phyloP scores from a whole-genome alignment of 2,888 invertebrate genomes.

The Rapana venosa region DNA sequence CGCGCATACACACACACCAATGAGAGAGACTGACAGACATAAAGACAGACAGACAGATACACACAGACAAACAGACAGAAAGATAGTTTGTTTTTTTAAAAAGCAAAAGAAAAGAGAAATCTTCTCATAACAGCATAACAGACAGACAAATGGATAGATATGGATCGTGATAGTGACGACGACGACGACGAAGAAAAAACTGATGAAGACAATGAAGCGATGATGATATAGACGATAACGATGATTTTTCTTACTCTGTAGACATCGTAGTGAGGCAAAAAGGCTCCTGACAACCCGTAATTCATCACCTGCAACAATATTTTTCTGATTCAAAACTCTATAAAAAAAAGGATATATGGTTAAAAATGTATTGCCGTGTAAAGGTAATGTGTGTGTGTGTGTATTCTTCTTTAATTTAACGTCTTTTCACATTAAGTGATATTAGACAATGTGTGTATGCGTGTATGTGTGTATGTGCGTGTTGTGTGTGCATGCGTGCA shows the following conservation, averaged over 20 bases:
- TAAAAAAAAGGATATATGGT: neutral
- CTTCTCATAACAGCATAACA: no score
- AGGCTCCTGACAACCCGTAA: conserved; percentile 28
- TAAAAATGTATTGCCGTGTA: neutral
- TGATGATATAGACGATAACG: neutral
- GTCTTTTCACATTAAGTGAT: no score
- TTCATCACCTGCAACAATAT: conserved; percentile 30
- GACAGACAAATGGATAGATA: no score
- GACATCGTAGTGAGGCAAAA: conserved; percentile 14
- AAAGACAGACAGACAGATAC: neutral
- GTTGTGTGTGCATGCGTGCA: neutral
- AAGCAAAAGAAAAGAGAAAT: no score
- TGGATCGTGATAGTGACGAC: no score
- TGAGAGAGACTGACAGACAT: neutral
- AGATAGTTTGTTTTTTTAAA: no score
- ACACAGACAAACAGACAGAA: neutral
- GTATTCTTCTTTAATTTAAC: no score
- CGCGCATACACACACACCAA: neutral
- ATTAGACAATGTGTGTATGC: no score
- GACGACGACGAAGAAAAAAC: no score
- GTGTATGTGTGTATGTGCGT: no score
- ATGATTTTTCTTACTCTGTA: conserved; percentile 9
- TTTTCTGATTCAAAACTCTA: no score
- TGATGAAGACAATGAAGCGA: no score
- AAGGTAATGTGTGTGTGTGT: neutral